A percentile compares a stretch with the other conserved stretches of the same genome.
Evolutionary conservation across 2,797 vertebrate species (phyloP).

Genomic region (Sphenodon punctatus): DNA sequence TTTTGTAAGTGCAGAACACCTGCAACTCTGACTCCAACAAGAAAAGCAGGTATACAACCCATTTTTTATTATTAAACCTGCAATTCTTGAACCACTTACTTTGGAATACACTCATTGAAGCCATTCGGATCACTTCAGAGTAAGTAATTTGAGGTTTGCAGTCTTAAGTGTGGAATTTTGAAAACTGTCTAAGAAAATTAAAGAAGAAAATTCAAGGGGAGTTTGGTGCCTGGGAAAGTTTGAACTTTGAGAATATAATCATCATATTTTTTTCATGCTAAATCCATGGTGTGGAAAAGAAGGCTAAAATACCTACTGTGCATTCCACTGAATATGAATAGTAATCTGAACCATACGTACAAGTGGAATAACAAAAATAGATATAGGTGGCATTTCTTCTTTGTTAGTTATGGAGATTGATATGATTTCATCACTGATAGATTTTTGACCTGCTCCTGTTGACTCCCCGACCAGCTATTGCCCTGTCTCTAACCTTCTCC

Average conservation of each 20-base stretch:
- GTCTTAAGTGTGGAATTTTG: background rate
- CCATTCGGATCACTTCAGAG: too few species aligned
- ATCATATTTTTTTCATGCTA: background rate
- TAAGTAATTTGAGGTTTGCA: too few species aligned
- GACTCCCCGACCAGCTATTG: too few species aligned
- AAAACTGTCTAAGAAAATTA: background rate
- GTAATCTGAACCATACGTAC: background rate
- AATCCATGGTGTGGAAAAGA: background rate
- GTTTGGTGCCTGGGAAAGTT: background rate
- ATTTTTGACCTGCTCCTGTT: too few species aligned
- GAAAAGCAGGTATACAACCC: background rate
- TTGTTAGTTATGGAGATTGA: too few species aligned
- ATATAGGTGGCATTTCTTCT: background rate
- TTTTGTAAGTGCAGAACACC: background rate
- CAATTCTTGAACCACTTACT: too few species aligned
- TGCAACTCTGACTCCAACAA: background rate
- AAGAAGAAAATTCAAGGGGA: background rate
- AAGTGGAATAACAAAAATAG: background rate
- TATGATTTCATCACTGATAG: too few species aligned
- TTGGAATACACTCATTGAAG: too few species aligned
- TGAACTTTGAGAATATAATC: background rate
- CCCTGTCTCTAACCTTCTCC: too few species aligned
- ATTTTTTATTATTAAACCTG: background rate
- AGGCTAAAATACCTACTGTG: background rate
- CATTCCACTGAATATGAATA: background rate